A percentile compares a stretch with the other conserved stretches of the same genome.
Evolutionary conservation across 2,113 vertebrate species (phyloP).

Genomic region (Aphyosemion australe): DNA sequence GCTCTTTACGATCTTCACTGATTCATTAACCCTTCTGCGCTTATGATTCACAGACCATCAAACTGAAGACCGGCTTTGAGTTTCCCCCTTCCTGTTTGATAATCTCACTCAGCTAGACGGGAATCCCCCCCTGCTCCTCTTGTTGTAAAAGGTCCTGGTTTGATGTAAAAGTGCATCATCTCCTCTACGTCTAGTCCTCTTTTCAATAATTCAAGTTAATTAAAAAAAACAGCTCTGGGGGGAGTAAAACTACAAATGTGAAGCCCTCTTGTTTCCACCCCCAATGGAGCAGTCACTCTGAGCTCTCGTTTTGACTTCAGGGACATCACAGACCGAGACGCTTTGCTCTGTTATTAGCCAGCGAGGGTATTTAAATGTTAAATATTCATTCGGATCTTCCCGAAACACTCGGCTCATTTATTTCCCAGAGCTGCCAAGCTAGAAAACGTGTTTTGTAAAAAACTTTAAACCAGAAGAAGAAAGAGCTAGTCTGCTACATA

Average conservation of each 20-base stretch:
- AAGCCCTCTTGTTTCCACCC: conserved; percentile 29
- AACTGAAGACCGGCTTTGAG: conserved; percentile 43
- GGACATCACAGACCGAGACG: no score
- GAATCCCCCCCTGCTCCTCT: conserved; percentile 54
- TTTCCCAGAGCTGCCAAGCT: background rate
- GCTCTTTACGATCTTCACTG: conserved; percentile 22
- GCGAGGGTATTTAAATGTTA: conserved; percentile 8
- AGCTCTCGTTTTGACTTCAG: conserved; percentile 52
- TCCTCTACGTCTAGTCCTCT: conserved; percentile 18
- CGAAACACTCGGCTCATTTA: background rate
- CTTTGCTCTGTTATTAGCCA: conserved; percentile 7
- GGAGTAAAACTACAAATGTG: background rate
- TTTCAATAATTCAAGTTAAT: conserved; percentile 54
- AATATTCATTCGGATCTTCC: conserved; percentile 13
- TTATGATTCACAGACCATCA: conserved; percentile 54
- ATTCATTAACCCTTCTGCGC: conserved; percentile 45
- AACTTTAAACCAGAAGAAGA: no score
- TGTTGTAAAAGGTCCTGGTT: conserved; percentile 28
- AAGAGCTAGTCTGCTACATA: background rate
- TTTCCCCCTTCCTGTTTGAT: conserved; percentile 42
- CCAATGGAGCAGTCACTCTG: conserved; percentile 23
- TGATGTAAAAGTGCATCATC: conserved; percentile 19
- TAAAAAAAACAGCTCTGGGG: background rate
- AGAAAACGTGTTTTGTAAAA: background rate
- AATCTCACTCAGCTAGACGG: conserved; percentile 28